Percentiles rank a stretch among this genome's conserved stretches.
These are phyloP conservation scores for Drosophila bocqueti DNA, from an alignment of 1,140 invertebrate genomes.

Conservation along the genomic window DNA sequence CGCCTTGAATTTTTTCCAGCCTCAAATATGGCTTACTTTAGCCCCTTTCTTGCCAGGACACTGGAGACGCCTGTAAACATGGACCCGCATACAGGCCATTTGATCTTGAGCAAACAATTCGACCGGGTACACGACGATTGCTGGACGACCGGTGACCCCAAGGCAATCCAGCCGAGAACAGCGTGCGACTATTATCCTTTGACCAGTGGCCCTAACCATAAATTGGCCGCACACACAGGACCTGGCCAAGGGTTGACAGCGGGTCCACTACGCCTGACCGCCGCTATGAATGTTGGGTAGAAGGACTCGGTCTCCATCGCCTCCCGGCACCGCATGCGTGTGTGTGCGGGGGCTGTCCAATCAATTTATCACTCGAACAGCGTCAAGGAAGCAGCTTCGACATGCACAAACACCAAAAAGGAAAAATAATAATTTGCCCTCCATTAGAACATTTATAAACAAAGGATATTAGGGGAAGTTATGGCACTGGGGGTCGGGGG, in stretches of 20 bases:
- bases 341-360: conserved; percentile 38
- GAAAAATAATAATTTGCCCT: conserved; percentile 72
- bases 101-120: conserved; percentile 78
- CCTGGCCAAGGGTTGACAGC: conserved; percentile 73
- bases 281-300: conserved; percentile 57
- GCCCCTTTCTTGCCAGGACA: conserved; percentile 24
- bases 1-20: conserved; percentile 16
- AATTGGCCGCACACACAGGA: conserved; percentile 78
- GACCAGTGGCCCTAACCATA: conserved; percentile 79
- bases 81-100: conserved; percentile 58
- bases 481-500: background rate
- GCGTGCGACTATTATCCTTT: conserved; percentile 79
- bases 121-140: conserved; percentile 52
- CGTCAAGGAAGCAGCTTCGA: conserved; percentile 63
- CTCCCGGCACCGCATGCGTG: conserved; percentile 21
- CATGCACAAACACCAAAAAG: conserved; percentile 49
- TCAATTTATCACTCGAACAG: conserved; percentile 82
- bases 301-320: conserved; percentile 16
- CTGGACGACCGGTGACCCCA: conserved; percentile 43
- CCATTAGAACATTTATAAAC: conserved; percentile 84
- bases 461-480: conserved; percentile 71
- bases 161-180: conserved; percentile 48
- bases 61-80: conserved; percentile 65
- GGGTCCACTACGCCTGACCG: conserved; percentile 62
- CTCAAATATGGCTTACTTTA: background rate